Evolutionary conservation across 2,113 vertebrate species (phyloP), one percentile per base, ranked within the genome.

Genomic region (Pionites leucogaster): DNA sequence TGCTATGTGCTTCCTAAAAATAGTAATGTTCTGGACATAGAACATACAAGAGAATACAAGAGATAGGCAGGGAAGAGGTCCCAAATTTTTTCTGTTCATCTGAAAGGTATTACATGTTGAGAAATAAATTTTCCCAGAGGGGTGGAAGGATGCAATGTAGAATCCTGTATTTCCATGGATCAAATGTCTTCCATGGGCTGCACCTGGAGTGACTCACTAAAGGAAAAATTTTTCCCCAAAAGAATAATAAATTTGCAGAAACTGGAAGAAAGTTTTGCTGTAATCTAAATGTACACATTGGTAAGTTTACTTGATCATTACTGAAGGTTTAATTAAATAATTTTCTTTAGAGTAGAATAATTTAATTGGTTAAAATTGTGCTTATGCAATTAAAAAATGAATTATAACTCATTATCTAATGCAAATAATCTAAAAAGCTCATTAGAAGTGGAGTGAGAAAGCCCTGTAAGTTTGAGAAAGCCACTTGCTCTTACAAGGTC

Each of bases 381-480:
- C 79, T 95, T 96, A 44, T 77, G 93, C 92, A 85, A 88, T 64
- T 82, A 42, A 68, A 92, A 96, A 88, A 92, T 2, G 76, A 87
- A 94, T 76, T 88, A 60, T 57, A 83, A 33, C 3, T 17, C 63
- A 52, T 35, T 91, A 70, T 72, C 47, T 87, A 76, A 91, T 35
- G 29, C 23, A 96, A 95, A 94, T 37, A 69, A 82, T 53, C 14
- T 71, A 53, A 93, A 94, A 92, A 28, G 14, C 10, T 91, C 65
- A 5, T 42, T 53, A 82, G 6, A 86, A 74, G 78, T 1, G 2
- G 13, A 2, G 4, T 41, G 24, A 93, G 24, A 91, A 91, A 62
- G 24, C 20, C 52, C 6, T 84, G 8, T 11, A 67, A 49, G 7
- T 68, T n/a, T 94, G 59, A 83, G 53, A 96, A 94, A 80, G 41